A percentile compares a stretch with the other conserved stretches of the same genome.
These are phyloP conservation scores for Galaxea fascicularis DNA, from an alignment of 92 coral and sea anemone genomes.

Conservation along the genomic window DNA sequence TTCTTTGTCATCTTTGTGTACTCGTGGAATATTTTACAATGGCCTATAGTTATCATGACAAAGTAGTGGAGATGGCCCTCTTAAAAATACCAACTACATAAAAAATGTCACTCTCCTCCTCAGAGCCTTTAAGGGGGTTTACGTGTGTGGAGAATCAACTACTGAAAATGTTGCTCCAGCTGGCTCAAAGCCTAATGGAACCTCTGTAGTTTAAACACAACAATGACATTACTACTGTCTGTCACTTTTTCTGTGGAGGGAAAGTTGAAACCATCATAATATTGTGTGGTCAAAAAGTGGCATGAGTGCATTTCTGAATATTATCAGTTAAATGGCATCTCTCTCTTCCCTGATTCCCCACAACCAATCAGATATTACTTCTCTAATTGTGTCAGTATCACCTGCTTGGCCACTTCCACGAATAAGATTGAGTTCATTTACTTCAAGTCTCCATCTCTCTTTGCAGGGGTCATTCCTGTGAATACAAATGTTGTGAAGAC, in stretches of 20 bases:
- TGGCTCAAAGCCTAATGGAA: too few species aligned
- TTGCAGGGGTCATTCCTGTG: conserved; percentile 54
- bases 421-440: conserved; percentile 41
- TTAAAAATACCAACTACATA: too few species aligned
- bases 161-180: too few species aligned
- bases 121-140: too few species aligned
- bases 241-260: background rate
- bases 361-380: conserved; percentile 33
- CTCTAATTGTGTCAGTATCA: conserved; percentile 15
- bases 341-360: conserved; percentile 24
- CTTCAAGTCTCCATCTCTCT: conserved; percentile 58
- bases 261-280: background rate
- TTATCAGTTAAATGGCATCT: background rate
- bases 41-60: too few species aligned
- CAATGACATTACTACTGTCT: background rate
- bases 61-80: too few species aligned
- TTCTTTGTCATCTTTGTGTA: too few species aligned
- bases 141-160: too few species aligned
- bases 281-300: background rate
- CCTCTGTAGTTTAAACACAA: background rate
- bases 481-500: conserved; percentile 59
- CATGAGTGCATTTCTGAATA: background rate
- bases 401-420: conserved; percentile 31
- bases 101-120: too few species aligned
- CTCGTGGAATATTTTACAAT: too few species aligned